Evolutionary conservation across 2,113 vertebrate species (phyloP), one percentile per base, ranked within the genome.

Genomic region (Tympanuchus pallidicinctus): DNA sequence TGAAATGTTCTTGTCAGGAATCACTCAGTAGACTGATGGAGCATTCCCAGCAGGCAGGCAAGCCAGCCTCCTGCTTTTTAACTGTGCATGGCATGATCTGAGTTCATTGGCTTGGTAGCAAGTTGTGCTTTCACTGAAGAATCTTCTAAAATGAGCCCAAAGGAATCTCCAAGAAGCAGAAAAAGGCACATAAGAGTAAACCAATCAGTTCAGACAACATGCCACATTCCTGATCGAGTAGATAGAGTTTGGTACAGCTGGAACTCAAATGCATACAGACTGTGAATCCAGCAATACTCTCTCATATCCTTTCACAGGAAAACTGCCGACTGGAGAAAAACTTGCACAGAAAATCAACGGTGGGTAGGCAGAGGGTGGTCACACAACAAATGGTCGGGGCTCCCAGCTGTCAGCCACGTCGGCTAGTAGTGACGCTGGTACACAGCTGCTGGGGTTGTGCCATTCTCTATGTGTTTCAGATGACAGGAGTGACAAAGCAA

Each of bases 401-500:
- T 71, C 32, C 47, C 25, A 7, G 17, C 18, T 0, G 6, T 80
- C 1, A 1, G 66, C 72, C 96, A 92, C 22, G 8, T 86, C 56
- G 80, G 75, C 92, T 97, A 98, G 81, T 97, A 96, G 79, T 82
- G 96, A 74, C 82, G 97, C 96, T 97, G 98, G 95, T 97, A 98
- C n/a, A 86, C 88, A 80, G 97, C 69, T 2, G 97, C 30, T 2
- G 98, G 69, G 5, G 93, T 66, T 14, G 98, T 95, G 86, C 97
- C 96, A 0, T 97, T 97, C 95, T 99, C 98, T 56, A 99, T 98
- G 94, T 99, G 98, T 77, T 98, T 98, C 72, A 99, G 97, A 18
- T 99, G 99, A 95, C 99, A 99, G 74, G 98, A 94, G 96, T 99
- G 99, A 96, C 99, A 99, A 82, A 99, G 98, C 65, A 99, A 98